Conservation (phyloP, 2,113 vertebrate species). For the Oncorhynchus keta region DNA sequence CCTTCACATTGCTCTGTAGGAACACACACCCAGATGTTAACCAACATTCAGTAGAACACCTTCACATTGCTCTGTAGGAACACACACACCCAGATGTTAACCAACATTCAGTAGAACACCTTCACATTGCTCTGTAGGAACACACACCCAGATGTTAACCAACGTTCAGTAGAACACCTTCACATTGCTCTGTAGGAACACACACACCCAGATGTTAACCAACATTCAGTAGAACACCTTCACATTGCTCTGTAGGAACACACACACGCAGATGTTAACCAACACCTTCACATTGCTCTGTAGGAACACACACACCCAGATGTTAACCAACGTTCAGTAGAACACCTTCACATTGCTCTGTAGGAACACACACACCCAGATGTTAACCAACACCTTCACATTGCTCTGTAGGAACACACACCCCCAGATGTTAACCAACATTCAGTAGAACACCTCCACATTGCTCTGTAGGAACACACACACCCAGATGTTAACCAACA, state of each 20-base stretch:
- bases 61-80: slow-evolving; percentile 85
- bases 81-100: slow-evolving; percentile 14
- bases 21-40: slow-evolving; percentile 20
- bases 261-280: slow-evolving; percentile 12
- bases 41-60: slow-evolving; percentile 26
- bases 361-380: too few species aligned
- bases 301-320: slow-evolving; percentile 38
- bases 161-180: slow-evolving; percentile 62
- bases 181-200: slow-evolving; percentile 79
- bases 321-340: not conserved
- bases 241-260: slow-evolving; percentile 79
- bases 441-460: too few species aligned
- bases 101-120: slow-evolving; percentile 26
- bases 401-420: too few species aligned
- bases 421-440: too few species aligned
- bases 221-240: slow-evolving; percentile 62
- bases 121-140: slow-evolving; percentile 85
- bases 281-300: slow-evolving; percentile 85
- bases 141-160: slow-evolving; percentile 13
- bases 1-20: slow-evolving; percentile 86
- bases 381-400: too few species aligned
- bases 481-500: too few species aligned
- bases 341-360: too few species aligned
- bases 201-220: slow-evolving; percentile 13
- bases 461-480: too few species aligned